Percentiles rank a stretch among this genome's conserved stretches.
These are phyloP conservation scores for Tragelaphus strepsiceros DNA, from an alignment of 2,113 vertebrate species.

Conservation along the genomic window DNA sequence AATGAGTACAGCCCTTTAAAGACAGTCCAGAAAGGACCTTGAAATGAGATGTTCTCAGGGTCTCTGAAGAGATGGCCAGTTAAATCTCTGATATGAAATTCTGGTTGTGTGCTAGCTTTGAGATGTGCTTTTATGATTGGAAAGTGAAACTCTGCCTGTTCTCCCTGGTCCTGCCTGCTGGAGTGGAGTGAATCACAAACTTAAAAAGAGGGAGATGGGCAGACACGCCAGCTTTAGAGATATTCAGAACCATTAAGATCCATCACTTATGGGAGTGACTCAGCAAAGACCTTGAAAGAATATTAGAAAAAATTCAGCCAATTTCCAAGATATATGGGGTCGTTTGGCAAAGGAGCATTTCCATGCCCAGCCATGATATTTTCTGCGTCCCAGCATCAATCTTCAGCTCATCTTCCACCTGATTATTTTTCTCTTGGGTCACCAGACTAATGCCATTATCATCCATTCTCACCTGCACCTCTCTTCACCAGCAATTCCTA, in stretches of 20 bases:
- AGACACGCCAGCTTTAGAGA: conserved; percentile 22
- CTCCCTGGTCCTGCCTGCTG: not conserved
- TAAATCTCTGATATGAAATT: not conserved
- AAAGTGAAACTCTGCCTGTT: conserved; percentile 23
- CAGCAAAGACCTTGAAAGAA: conserved; percentile 63
- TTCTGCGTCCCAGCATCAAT: conserved; percentile 8
- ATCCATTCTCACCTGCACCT: conserved; percentile 53
- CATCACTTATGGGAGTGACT: conserved; percentile 67
- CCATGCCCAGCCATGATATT: conserved; percentile 31
- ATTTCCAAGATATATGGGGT: conserved; percentile 61
- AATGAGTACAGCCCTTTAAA: not conserved
- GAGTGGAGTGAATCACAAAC: conserved; percentile 30
- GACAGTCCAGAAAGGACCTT: not conserved
- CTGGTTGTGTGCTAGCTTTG: not conserved
- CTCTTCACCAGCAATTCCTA: not conserved
- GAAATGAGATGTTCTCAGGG: not conserved
- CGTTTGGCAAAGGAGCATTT: conserved; percentile 48
- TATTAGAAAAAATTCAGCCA: conserved; percentile 66
- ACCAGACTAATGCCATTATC: not conserved
- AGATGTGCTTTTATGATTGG: conserved; percentile 23
- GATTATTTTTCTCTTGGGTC: conserved; percentile 63
- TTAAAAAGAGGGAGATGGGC: conserved; percentile 46
- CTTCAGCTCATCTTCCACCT: conserved; percentile 19
- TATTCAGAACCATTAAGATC: conserved; percentile 49
- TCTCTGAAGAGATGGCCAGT: not conserved